Evolutionary conservation across 2,888 invertebrate genomes (phyloP).

Genomic region (Metopia argyrocephala): DNA sequence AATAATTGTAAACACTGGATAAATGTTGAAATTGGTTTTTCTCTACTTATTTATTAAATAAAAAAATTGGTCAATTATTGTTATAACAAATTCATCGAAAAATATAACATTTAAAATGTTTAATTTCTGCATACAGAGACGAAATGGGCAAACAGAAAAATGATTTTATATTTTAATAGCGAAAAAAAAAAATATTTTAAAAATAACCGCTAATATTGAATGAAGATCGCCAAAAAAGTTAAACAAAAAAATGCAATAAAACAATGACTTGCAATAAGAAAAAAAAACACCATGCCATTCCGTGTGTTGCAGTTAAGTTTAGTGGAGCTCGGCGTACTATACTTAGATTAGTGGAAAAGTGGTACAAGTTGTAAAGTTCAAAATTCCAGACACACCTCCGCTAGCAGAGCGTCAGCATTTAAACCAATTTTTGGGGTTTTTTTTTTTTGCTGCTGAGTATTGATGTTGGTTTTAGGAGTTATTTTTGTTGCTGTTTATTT

Average conservation of each 20-base stretch:
- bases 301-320: constrained; percentile 15
- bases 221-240: constrained; percentile 26
- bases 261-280: constrained; percentile 36
- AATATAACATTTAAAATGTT: constrained; percentile 55
- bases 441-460: constrained; percentile 3
- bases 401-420: constrained; percentile 59
- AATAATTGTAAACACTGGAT: constrained; percentile 6
- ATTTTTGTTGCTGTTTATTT: neutral
- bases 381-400: constrained; percentile 66
- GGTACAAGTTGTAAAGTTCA: constrained; percentile 61
- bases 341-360: constrained; percentile 38
- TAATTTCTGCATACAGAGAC: neutral
- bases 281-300: constrained; percentile 36
- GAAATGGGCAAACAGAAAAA: neutral
- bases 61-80: constrained; percentile 62
- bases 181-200: constrained; percentile 11
- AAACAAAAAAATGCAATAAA: constrained; percentile 22
- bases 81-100: constrained; percentile 21
- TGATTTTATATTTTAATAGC: constrained; percentile 23
- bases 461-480: neutral
- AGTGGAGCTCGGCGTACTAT: constrained; percentile 21
- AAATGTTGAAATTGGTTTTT: constrained; percentile 49
- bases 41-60: constrained; percentile 44
- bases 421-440: constrained; percentile 43
- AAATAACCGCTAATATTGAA: constrained; percentile 18